A percentile compares a stretch with the other conserved stretches of the same genome.
Conservation (phyloP, 2,797 vertebrate genomes). For the Benthosema pterotum region DNA sequence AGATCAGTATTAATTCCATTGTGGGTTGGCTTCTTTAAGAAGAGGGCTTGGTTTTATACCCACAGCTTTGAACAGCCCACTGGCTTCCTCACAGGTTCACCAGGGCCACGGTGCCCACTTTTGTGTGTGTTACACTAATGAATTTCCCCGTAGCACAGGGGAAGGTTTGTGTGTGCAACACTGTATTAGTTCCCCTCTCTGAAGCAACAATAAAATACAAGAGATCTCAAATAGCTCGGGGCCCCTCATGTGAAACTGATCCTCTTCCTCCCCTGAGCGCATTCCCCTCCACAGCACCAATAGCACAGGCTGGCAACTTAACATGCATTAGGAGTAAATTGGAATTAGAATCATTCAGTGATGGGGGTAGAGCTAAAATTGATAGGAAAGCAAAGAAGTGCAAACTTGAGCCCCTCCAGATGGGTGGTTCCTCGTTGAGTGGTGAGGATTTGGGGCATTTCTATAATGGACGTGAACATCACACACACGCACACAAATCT, state of each 20-base stretch:
- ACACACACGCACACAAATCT: background rate
- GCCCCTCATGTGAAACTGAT: slow-evolving; percentile 82
- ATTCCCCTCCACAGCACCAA: slow-evolving; percentile 62
- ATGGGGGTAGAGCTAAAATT: slow-evolving; percentile 67
- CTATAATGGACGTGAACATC: no score
- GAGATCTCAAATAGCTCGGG: slow-evolving; percentile 77
- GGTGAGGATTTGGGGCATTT: no score
- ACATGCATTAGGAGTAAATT: slow-evolving; percentile 76
- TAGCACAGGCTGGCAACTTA: slow-evolving; percentile 73
- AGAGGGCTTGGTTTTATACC: slow-evolving; percentile 44
- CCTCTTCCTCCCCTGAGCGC: slow-evolving; percentile 64
- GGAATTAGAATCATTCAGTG: slow-evolving; percentile 76
- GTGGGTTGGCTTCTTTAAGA: slow-evolving; percentile 45
- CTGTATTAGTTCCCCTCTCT: slow-evolving; percentile 78
- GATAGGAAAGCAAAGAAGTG: slow-evolving; percentile 60
- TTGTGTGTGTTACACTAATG: slow-evolving; percentile 76
- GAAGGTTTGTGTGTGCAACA: slow-evolving; percentile 79
- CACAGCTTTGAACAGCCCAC: slow-evolving; percentile 58
- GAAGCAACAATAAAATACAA: slow-evolving; percentile 81
- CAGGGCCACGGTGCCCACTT: slow-evolving; percentile 57
- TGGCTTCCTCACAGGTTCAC: slow-evolving; percentile 57
- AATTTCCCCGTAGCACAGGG: slow-evolving; percentile 72
- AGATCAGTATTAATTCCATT: slow-evolving; percentile 57
- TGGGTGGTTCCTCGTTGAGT: no score
- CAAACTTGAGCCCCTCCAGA: slow-evolving; percentile 33